These are phyloP conservation scores for Miltochrista miniata DNA, from an alignment of 2,888 invertebrate genomes.

Conservation along the genomic window DNA sequence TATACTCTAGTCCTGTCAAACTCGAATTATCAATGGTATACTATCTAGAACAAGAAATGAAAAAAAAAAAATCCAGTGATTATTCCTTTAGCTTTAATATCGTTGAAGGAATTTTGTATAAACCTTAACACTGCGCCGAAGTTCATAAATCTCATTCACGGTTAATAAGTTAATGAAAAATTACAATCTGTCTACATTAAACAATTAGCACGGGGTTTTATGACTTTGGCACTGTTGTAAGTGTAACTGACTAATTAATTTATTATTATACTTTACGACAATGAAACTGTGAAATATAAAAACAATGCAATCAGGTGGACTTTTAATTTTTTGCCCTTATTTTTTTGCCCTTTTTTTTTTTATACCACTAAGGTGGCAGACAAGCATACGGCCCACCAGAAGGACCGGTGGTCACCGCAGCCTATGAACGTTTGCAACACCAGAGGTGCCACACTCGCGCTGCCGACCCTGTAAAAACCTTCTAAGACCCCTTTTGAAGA, in stretches of 20 bases:
- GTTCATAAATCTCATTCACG: constrained; percentile 26
- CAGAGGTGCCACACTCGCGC: no score
- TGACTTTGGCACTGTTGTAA: constrained; percentile 22
- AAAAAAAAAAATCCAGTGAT: neutral
- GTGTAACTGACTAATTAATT: constrained; percentile 34
- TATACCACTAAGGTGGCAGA: no score
- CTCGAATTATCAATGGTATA: neutral
- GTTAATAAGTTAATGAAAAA: constrained; percentile 28
- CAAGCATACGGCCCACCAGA: no score
- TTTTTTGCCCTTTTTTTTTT: neutral
- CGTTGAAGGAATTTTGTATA: no score
- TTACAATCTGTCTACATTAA: constrained; percentile 35
- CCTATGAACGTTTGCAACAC: no score
- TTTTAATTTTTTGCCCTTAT: neutral
- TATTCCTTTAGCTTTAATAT: no score
- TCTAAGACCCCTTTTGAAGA: no score
- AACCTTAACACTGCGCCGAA: constrained; percentile 15
- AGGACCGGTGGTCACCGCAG: no score
- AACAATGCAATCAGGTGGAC: constrained; percentile 35
- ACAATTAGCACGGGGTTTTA: constrained; percentile 18
- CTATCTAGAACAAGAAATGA: neutral
- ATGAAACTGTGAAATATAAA: constrained; percentile 31
- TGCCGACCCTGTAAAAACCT: no score
- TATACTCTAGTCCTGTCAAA: neutral
- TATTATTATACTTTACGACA: constrained; percentile 30